phyloP scores from a whole-genome alignment of 2,113 vertebrate species.

The Mustelus asterias region DNA sequence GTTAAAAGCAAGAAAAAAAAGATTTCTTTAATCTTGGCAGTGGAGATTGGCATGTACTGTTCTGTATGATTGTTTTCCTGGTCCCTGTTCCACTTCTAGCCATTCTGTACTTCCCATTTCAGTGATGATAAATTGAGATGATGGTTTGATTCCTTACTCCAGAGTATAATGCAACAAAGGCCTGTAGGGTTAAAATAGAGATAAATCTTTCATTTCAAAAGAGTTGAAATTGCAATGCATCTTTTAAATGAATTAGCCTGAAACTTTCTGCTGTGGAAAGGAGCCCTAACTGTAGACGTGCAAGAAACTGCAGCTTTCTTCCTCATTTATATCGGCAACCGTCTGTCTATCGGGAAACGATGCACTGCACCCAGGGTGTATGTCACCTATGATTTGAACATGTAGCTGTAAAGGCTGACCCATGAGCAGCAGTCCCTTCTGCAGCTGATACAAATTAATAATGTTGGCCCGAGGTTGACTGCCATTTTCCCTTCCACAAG shows the following conservation, averaged over 20 bases:
- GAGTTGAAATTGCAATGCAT: neutral
- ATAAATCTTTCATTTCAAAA: neutral
- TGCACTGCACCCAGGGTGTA: too few species aligned
- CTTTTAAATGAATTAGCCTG: neutral
- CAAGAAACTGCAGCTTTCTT: neutral
- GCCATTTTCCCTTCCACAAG: too few species aligned
- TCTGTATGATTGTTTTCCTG: neutral
- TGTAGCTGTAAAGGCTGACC: too few species aligned
- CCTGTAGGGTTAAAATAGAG: neutral
- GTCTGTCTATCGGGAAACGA: too few species aligned
- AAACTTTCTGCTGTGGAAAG: neutral
- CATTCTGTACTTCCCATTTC: neutral
- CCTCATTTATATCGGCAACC: neutral
- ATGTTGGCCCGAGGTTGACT: too few species aligned
- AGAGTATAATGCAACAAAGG: neutral
- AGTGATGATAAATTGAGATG: neutral
- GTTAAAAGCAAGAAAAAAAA: too few species aligned
- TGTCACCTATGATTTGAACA: too few species aligned
- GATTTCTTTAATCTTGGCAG: neutral
- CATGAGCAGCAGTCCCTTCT: too few species aligned
- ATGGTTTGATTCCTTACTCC: neutral
- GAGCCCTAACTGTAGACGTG: neutral
- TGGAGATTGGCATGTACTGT: neutral
- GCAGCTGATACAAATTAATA: too few species aligned
- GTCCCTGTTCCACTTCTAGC: neutral